Base-by-base conservation (phyloP, 2,888 invertebrate species). In the Thalpophila matura region DNA sequence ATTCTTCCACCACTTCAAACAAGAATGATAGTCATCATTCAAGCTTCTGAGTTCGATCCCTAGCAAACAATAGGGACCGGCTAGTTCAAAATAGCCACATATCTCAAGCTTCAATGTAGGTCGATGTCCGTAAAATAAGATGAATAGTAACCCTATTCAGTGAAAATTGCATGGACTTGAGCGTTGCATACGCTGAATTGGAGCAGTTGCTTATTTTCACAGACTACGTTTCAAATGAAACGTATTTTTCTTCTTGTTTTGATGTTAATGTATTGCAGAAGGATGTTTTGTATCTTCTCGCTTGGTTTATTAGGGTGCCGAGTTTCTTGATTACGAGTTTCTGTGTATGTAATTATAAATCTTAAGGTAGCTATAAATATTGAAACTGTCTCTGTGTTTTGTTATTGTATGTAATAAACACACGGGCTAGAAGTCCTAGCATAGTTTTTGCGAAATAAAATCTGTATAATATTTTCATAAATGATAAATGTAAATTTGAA, bases 41-140 rank as follows among this genome's bases (percentile, higher is more conserved):
- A 73, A 40, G 50, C 59, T 57, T 49, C 62, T 73, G 55, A 65
- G 68, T 77, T 65, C 64, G 58, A 73, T 65, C 69, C 54, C 12
- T 18, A 38, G 27, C 58, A 63, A 58, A 79, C 80, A 80, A 80
- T 64, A 57, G 47, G 18, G 29, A 46, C 50, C 47, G 78, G 66
- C 64, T 58, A 75, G 62, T 74, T 70, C 66, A 81, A 79, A 78
- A 78, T 77, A 72, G 72, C 76, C 73, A 53, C 73, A 76, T 79
- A 77, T 80, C 77, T 80, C 73, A 68, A 72, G 75, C 71, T 66
- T 54, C 76, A 50, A 85, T 81, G 71, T 84, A 80, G 84, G 83
- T 80, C 83, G 73, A 74, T 81, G 83, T 78, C 77, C 79, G 74
- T 69, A 75, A 82, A 81, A 83, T 79, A 83, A 81, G 82, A 83